A percentile compares a stretch with the other conserved stretches of the same genome.
Conservation (phyloP, 1,140 invertebrate genomes). For the Tetramorium parvispinum region DNA sequence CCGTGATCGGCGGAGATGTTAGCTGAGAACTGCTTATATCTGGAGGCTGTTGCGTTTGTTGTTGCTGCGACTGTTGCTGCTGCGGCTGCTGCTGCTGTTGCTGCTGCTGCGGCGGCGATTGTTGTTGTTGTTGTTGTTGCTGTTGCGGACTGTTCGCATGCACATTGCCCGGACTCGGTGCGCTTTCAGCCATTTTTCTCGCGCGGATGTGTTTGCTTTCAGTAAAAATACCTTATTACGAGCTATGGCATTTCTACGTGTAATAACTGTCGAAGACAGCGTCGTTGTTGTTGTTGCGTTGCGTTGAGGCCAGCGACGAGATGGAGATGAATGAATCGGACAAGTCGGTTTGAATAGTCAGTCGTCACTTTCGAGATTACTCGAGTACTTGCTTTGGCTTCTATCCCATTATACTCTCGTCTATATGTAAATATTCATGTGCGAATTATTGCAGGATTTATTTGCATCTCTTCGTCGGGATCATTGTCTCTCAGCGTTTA, state of each 20-base stretch:
- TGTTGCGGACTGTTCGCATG: slow-evolving; percentile 78
- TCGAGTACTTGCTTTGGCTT: slow-evolving; percentile 6
- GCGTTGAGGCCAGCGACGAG: slow-evolving; percentile 32
- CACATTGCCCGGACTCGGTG: slow-evolving; percentile 80
- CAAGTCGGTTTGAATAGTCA: not conserved
- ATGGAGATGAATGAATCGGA: slow-evolving; percentile 13
- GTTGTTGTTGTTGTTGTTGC: slow-evolving; percentile 62
- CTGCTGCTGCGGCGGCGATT: slow-evolving; percentile 63
- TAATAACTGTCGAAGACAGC: slow-evolving; percentile 15
- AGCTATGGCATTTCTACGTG: slow-evolving; percentile 47
- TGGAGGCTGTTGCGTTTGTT: slow-evolving; percentile 79
- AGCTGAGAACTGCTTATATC: slow-evolving; percentile 85
- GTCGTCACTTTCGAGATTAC: slow-evolving; percentile 41
- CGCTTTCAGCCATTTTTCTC: slow-evolving; percentile 83
- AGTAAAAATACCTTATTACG: slow-evolving; percentile 18
- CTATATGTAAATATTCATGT: slow-evolving; percentile 8
- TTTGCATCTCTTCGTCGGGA: not conserved
- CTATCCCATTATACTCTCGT: slow-evolving; percentile 52
- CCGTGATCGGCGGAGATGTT: slow-evolving; percentile 84
- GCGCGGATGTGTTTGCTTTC: not conserved
- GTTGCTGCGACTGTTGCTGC: slow-evolving; percentile 66
- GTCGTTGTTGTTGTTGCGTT: slow-evolving; percentile 38
- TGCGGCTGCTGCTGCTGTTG: slow-evolving; percentile 71
- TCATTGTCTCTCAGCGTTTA: slow-evolving; percentile 23
- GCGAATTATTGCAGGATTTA: slow-evolving; percentile 31